Evolutionary conservation across 2,888 invertebrate species (phyloP).

Genomic region (Drosophila siamana): DNA sequence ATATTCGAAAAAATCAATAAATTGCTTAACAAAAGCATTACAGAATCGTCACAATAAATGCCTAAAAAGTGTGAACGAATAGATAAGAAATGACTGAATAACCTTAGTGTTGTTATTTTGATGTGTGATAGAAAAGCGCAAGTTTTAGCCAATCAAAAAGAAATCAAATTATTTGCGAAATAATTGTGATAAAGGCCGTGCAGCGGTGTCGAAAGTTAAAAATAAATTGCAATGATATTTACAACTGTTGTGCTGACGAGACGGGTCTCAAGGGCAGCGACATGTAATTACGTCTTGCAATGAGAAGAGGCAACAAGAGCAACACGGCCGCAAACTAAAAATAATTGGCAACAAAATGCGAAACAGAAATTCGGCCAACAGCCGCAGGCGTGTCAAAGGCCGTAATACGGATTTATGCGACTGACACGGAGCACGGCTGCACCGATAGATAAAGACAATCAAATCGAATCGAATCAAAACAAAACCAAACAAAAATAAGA

Average conservation of each 20-base stretch:
- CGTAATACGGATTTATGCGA: slow-evolving; percentile 66
- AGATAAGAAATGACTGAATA: too few species aligned
- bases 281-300: slow-evolving; percentile 69
- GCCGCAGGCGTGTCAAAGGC: slow-evolving; percentile 80
- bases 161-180: slow-evolving; percentile 12
- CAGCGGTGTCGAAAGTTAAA: slow-evolving; percentile 50
- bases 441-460: slow-evolving; percentile 29
- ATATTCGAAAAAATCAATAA: slow-evolving; percentile 55
- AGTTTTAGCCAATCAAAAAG: not conserved
- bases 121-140: not conserved
- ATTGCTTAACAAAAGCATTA: slow-evolving; percentile 42
- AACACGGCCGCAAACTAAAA: slow-evolving; percentile 64
- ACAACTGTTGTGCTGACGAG: slow-evolving; percentile 57
- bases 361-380: slow-evolving; percentile 71
- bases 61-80: slow-evolving; percentile 20
- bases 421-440: slow-evolving; percentile 48
- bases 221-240: slow-evolving; percentile 68
- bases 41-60: slow-evolving; percentile 19
- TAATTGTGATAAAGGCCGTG: slow-evolving; percentile 41
- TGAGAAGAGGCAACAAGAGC: slow-evolving; percentile 37
- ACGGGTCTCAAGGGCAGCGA: slow-evolving; percentile 67
- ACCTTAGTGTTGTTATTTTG: not conserved
- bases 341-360: slow-evolving; percentile 79
- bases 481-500: slow-evolving; percentile 13
- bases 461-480: slow-evolving; percentile 10